Conservation (phyloP, 2,113 vertebrate genomes). For the Labeo rohita region DNA sequence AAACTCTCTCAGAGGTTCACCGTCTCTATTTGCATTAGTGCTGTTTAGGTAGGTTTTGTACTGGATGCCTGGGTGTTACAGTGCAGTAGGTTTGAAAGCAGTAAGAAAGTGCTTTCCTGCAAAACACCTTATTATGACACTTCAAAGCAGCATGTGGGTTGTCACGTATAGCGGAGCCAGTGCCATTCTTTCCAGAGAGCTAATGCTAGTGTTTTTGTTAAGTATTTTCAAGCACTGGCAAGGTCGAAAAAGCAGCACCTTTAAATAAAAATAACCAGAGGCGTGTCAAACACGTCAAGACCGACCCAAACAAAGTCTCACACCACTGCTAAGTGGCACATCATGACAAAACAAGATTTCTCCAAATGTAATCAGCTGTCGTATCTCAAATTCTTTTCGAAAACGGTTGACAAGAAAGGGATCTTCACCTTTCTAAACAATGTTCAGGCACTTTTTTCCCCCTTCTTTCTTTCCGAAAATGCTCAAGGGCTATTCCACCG, state of each 20-base stretch:
- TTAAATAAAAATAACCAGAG: neutral
- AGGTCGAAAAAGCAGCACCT: constrained; percentile 2
- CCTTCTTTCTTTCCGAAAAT: too few species aligned
- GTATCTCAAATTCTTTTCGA: neutral
- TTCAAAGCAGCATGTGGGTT: constrained; percentile 18
- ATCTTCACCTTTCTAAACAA: too few species aligned
- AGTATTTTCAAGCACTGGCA: neutral
- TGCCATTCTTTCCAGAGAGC: neutral
- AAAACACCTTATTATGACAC: constrained; percentile 17
- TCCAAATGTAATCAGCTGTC: neutral
- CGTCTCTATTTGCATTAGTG: neutral
- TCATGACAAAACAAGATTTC: neutral
- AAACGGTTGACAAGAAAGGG: too few species aligned
- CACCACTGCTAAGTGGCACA: neutral
- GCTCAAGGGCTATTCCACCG: too few species aligned
- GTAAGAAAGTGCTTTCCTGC: constrained; percentile 1
- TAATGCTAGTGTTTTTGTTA: constrained; percentile 20
- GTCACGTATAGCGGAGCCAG: neutral
- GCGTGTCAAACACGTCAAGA: neutral
- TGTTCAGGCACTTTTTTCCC: too few species aligned
- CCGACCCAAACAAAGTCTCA: neutral
- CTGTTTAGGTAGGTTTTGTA: neutral
- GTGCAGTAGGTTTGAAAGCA: neutral
- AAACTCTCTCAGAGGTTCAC: neutral
- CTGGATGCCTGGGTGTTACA: neutral